Conservation (phyloP, 2,797 vertebrate genomes). For the Antennarius maculatus region DNA sequence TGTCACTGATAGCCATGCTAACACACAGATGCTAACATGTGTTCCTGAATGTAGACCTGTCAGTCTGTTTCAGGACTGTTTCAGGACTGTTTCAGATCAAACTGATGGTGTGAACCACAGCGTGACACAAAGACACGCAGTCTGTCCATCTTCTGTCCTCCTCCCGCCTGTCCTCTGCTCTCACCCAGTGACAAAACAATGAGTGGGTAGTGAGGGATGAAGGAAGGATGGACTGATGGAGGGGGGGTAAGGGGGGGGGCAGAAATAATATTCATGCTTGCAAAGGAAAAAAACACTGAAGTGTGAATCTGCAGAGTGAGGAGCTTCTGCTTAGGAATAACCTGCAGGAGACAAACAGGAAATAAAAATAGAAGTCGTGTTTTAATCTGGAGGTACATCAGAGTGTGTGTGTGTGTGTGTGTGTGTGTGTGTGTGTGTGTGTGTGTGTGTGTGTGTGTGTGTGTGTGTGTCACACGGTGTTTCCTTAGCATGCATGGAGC, state of each 20-base stretch:
- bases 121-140: slow-evolving; percentile 58
- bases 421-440: too few relatives aligned
- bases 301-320: slow-evolving; percentile 67
- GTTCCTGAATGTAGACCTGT: too few relatives aligned
- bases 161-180: slow-evolving; percentile 72
- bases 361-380: slow-evolving; percentile 57
- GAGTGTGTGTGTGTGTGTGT: slow-evolving; percentile 3
- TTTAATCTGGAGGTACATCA: slow-evolving; percentile 52
- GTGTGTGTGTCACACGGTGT: too few relatives aligned
- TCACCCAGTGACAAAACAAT: slow-evolving; percentile 79
- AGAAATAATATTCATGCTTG: slow-evolving; percentile 49
- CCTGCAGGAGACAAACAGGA: slow-evolving; percentile 80
- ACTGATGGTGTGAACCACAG: too few relatives aligned
- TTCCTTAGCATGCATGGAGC: too few relatives aligned
- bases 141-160: slow-evolving; percentile 71
- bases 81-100: too few relatives aligned
- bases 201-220: slow-evolving; percentile 58
- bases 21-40: too few relatives aligned
- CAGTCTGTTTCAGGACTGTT: too few relatives aligned
- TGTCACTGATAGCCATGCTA: too few relatives aligned
- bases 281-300: slow-evolving; percentile 44
- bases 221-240: slow-evolving; percentile 32
- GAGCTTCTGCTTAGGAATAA: slow-evolving; percentile 80
- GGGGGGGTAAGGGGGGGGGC: slow-evolving; percentile 32
- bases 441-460: too few relatives aligned